Conservation (phyloP, 2,113 vertebrate species). For the Pelvicachromis taeniatus region DNA sequence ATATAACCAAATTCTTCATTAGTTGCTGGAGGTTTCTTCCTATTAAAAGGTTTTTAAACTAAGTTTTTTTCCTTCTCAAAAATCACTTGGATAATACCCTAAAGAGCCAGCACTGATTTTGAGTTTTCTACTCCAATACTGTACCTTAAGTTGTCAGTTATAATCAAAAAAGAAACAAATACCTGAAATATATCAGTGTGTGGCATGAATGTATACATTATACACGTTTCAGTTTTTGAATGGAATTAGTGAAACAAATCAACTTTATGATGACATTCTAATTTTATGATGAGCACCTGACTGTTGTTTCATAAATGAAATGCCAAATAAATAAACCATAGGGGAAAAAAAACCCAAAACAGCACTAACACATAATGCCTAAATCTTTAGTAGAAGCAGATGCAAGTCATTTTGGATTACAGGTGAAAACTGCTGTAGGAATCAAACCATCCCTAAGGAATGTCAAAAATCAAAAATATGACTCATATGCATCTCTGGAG, state of each 20-base stretch:
- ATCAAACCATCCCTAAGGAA: background rate
- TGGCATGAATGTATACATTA: no score
- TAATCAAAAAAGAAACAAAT: no score
- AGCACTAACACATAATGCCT: background rate
- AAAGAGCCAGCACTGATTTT: background rate
- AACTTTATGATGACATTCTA: no score
- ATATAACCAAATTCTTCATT: background rate
- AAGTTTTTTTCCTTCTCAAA: no score
- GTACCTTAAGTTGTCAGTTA: no score
- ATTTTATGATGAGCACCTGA: no score
- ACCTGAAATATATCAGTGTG: no score
- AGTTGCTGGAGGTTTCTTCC: background rate
- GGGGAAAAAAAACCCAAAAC: background rate
- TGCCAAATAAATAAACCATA: background rate
- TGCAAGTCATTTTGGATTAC: background rate
- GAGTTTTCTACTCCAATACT: background rate
- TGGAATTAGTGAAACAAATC: no score
- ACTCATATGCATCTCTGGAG: accelerated
- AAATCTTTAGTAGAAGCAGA: background rate
- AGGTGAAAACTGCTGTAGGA: background rate
- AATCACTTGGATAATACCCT: accelerated
- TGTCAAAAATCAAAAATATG: background rate
- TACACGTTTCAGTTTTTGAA: no score
- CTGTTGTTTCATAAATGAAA: background rate
- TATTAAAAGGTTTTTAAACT: background rate